These are phyloP conservation scores for Xestobium rufovillosum DNA, from an alignment of 2,888 invertebrate genomes.

Conservation along the genomic window DNA sequence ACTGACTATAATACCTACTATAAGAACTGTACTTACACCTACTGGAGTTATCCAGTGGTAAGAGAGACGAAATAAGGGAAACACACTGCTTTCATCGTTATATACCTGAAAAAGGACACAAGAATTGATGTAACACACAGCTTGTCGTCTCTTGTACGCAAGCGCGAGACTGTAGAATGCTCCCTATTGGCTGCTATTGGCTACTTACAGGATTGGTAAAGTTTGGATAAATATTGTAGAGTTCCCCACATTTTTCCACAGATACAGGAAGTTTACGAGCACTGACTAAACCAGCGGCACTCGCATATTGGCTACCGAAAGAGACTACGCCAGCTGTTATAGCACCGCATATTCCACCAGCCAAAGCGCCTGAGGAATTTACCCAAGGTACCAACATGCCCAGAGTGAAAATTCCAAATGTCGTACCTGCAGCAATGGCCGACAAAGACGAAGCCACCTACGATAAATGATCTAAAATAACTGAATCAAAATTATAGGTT, in stretches of 20 bases:
- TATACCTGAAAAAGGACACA: constrained; percentile 17
- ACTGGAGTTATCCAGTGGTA: constrained; percentile 77
- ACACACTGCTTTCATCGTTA: constrained; percentile 49
- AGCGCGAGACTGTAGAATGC: constrained; percentile 5
- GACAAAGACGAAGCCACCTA: constrained; percentile 66
- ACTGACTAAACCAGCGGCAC: constrained; percentile 52
- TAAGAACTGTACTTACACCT: constrained; percentile 58
- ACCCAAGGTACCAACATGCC: constrained; percentile 79
- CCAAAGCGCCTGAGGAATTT: constrained; percentile 57
- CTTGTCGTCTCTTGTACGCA: too few relatives aligned
- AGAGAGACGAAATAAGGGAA: constrained; percentile 68
- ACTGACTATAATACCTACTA: constrained; percentile 61
- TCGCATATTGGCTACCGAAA: constrained; percentile 59
- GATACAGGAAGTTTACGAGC: constrained; percentile 51
- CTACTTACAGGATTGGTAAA: constrained; percentile 40
- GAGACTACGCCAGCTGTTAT: constrained; percentile 56
- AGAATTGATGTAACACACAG: too few relatives aligned
- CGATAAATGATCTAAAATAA: constrained; percentile 18
- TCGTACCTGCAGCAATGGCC: constrained; percentile 77
- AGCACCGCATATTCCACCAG: constrained; percentile 55
- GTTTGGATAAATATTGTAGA: constrained; percentile 29
- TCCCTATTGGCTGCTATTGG: too few relatives aligned
- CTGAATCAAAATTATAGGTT: too few relatives aligned
- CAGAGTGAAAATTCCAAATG: constrained; percentile 74
- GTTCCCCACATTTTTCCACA: constrained; percentile 41